Evolutionary conservation across 2,888 invertebrate genomes (phyloP).

Genomic region (Phengaris alcon): DNA sequence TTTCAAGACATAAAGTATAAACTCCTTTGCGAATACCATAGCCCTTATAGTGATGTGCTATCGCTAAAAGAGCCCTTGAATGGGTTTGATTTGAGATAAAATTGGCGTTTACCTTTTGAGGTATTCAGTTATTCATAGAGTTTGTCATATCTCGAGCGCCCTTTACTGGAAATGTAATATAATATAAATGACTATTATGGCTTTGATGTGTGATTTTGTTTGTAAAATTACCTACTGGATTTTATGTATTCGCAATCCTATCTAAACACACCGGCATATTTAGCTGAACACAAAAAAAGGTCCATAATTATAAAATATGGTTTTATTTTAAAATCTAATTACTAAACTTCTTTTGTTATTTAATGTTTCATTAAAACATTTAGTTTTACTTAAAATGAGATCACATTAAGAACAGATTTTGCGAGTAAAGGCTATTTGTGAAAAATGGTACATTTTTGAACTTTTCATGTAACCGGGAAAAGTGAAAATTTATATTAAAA

Average conservation of each 20-base stretch:
- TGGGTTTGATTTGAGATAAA: constrained; percentile 59
- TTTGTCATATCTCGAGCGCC: constrained; percentile 41
- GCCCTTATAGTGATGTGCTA: constrained; percentile 36
- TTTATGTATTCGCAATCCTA: neutral
- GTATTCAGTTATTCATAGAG: constrained; percentile 68
- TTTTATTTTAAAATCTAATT: too few relatives aligned
- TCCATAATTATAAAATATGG: too few relatives aligned
- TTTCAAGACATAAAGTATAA: neutral
- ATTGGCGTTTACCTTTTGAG: constrained; percentile 54
- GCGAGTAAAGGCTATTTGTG: too few relatives aligned
- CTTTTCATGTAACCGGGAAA: too few relatives aligned
- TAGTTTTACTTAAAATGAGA: too few relatives aligned
- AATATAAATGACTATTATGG: neutral
- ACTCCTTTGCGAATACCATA: constrained; percentile 33
- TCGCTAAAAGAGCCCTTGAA: constrained; percentile 41
- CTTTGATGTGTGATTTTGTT: neutral
- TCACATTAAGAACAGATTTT: too few relatives aligned
- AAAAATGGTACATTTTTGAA: too few relatives aligned
- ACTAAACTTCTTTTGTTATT: too few relatives aligned
- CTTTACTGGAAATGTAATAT: constrained; percentile 31
- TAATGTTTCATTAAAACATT: too few relatives aligned
- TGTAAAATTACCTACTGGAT: neutral
- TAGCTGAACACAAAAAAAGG: too few relatives aligned
- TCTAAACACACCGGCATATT: too few relatives aligned
- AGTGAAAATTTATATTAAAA: too few relatives aligned